Conservation (phyloP, 2,888 invertebrate species). For the Stramonita haemastoma region DNA sequence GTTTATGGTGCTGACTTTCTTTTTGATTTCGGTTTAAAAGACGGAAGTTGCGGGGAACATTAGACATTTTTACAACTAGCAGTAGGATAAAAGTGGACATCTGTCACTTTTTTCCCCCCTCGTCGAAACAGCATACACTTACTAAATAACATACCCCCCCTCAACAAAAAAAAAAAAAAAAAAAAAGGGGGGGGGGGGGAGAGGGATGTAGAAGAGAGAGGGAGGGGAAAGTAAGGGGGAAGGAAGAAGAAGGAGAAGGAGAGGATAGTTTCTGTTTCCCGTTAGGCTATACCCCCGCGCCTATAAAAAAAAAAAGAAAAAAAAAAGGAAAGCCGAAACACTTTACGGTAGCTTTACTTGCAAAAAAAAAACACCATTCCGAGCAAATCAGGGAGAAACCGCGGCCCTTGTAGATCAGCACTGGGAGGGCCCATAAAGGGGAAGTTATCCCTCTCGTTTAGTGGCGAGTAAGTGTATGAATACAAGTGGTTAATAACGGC, state of each 20-base stretch:
- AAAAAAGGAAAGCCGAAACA: not conserved
- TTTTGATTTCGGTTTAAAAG: constrained; percentile 25
- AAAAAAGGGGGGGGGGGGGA: too few species aligned
- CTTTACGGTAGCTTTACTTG: constrained; percentile 28
- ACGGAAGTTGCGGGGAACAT: constrained; percentile 20
- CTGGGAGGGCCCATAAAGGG: not conserved
- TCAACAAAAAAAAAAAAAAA: too few species aligned
- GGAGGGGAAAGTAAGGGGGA: not conserved
- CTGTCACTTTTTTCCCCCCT: constrained; percentile 4
- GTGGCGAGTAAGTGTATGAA: constrained; percentile 40
- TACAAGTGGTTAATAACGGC: constrained; percentile 44
- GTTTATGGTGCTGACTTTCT: not conserved
- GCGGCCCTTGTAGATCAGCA: not conserved
- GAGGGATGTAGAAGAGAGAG: too few species aligned
- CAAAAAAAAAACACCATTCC: constrained; percentile 17
- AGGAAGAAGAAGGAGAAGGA: not conserved
- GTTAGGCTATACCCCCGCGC: too few species aligned
- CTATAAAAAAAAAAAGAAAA: too few species aligned
- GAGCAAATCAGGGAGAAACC: not conserved
- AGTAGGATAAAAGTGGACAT: not conserved
- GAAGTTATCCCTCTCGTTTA: constrained; percentile 25
- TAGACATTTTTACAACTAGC: constrained; percentile 21
- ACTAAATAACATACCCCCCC: too few species aligned
- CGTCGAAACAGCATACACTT: constrained; percentile 17
- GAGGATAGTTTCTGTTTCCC: not conserved